Evolutionary conservation across 2,888 invertebrate genomes (phyloP).

Genomic region (Lutraria lutraria): DNA sequence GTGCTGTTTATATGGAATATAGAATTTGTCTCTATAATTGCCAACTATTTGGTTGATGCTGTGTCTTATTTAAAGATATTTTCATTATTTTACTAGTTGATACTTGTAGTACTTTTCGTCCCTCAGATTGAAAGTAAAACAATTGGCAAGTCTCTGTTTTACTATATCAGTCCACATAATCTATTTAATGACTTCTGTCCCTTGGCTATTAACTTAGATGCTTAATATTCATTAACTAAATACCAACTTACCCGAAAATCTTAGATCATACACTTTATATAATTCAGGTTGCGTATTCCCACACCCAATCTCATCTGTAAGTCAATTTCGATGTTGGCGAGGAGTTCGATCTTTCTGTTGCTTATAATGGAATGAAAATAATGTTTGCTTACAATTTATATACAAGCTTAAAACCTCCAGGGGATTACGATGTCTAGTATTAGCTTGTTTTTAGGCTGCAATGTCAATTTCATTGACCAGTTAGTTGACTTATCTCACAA

Average conservation of each 20-base stretch:
- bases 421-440: background rate
- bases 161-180: too few species aligned
- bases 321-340: background rate
- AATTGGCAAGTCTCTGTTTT: too few species aligned
- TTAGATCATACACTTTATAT: background rate
- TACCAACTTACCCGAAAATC: background rate
- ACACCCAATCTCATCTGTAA: background rate
- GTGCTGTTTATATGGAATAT: too few species aligned
- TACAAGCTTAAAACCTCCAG: background rate
- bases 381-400: background rate
- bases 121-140: too few species aligned
- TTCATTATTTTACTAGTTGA: too few species aligned
- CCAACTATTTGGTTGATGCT: too few species aligned
- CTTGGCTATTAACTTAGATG: too few species aligned
- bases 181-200: too few species aligned
- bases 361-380: constrained; percentile 6
- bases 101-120: too few species aligned
- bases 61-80: too few species aligned
- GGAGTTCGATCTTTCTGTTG: background rate
- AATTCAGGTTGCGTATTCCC: background rate
- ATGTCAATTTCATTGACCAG: background rate
- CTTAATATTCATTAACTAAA: background rate
- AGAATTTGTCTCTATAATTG: too few species aligned
- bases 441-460: background rate
- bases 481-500: background rate